Evolutionary conservation across 2,888 invertebrate species (phyloP).

Genomic region (Hyles lineata): DNA sequence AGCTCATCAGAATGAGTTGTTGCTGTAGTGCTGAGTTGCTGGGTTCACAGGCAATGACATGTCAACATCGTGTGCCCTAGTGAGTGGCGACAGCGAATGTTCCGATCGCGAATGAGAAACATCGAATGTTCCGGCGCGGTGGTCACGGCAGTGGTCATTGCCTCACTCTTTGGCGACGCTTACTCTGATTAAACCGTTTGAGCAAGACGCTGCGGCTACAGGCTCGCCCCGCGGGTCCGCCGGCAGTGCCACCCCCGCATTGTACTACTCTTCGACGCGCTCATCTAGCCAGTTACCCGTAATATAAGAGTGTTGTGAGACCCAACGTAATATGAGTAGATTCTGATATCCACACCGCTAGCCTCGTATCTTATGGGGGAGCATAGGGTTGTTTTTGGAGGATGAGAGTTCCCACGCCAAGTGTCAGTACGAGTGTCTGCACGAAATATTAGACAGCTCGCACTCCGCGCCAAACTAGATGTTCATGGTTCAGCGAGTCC

Average conservation of each 20-base stretch:
- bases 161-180: slow-evolving; percentile 14
- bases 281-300: too few species aligned
- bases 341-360: too few species aligned
- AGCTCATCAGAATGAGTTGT: too few species aligned
- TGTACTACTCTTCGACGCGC: neutral
- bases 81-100: too few species aligned
- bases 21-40: too few species aligned
- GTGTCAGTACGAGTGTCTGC: too few species aligned
- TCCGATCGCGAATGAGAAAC: neutral
- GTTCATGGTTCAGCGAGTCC: slow-evolving; percentile 55
- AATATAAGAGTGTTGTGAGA: too few species aligned
- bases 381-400: too few species aligned
- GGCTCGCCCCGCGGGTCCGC: neutral
- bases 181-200: slow-evolving; percentile 19
- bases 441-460: neutral
- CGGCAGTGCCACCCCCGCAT: neutral
- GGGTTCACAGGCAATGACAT: too few species aligned
- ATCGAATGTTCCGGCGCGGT: slow-evolving; percentile 8
- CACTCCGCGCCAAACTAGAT: slow-evolving; percentile 46
- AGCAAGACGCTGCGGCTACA: slow-evolving; percentile 1
- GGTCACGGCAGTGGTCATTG: slow-evolving; percentile 16
- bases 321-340: too few species aligned
- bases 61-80: too few species aligned
- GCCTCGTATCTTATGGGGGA: too few species aligned
- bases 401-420: neutral